phyloP scores from a whole-genome alignment of 1,140 invertebrate genomes.

The Procambarus virginalis region DNA sequence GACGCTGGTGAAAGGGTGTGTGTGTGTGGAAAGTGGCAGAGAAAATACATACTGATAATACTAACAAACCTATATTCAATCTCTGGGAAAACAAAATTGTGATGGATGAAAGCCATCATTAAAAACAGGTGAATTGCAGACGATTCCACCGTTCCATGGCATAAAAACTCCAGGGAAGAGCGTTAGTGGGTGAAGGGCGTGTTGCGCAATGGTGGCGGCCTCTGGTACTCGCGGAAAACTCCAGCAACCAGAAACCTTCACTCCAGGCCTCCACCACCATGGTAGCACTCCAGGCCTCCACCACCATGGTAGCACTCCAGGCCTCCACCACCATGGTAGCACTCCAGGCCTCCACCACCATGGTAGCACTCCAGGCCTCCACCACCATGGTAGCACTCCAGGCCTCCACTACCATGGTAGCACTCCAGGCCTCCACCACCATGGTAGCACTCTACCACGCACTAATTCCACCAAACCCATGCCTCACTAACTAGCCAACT shows the following conservation, averaged over 20 bases:
- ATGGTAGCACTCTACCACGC: too few relatives aligned
- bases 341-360: too few relatives aligned
- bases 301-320: background rate
- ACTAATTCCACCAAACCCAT: too few relatives aligned
- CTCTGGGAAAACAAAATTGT: background rate
- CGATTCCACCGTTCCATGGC: slow-evolving; percentile 5
- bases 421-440: too few relatives aligned
- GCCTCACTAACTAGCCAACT: too few relatives aligned
- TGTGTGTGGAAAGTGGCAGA: background rate
- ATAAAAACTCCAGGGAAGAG: slow-evolving; percentile 45
- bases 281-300: background rate
- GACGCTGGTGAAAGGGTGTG: background rate
- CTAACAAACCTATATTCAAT: background rate
- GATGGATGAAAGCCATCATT: background rate
- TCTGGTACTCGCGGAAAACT: slow-evolving; percentile 37
- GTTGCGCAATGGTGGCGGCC: slow-evolving; percentile 31
- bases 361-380: too few relatives aligned
- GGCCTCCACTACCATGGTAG: too few relatives aligned
- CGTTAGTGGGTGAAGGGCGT: slow-evolving; percentile 51
- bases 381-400: too few relatives aligned
- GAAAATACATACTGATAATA: background rate
- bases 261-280: slow-evolving; percentile 11
- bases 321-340: too few relatives aligned
- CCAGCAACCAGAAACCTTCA: slow-evolving; percentile 25
- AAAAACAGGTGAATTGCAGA: slow-evolving; percentile 15